phyloP scores from a whole-genome alignment of 2,797 vertebrate species.

The Myotis findleyi region DNA sequence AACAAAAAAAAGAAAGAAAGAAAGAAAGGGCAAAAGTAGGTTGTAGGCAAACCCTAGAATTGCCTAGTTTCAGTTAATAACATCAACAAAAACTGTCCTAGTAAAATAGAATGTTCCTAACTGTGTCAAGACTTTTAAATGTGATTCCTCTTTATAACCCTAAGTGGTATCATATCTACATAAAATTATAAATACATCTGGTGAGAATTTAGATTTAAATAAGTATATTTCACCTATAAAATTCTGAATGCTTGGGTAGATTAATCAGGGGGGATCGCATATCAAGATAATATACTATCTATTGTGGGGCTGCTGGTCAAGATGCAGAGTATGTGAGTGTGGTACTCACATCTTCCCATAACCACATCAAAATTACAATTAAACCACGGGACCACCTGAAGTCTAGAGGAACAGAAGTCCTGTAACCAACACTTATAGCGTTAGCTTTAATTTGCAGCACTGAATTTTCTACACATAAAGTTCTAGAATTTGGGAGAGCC shows the following conservation, averaged over 20 bases:
- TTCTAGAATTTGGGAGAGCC: not conserved
- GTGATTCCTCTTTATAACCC: not conserved
- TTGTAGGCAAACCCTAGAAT: not conserved
- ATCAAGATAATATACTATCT: not conserved
- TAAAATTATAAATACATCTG: slow-evolving; percentile 13
- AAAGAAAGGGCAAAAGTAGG: not conserved
- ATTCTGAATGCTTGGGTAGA: not conserved
- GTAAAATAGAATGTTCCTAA: not conserved
- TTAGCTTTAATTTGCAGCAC: not conserved
- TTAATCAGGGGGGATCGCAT: not conserved
- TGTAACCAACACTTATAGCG: not conserved
- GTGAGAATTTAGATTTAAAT: slow-evolving; percentile 31
- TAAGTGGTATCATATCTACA: not conserved
- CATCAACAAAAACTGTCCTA: not conserved
- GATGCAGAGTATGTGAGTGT: not conserved
- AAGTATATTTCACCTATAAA: slow-evolving; percentile 17
- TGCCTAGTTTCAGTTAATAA: slow-evolving; percentile 15
- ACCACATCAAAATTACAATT: not conserved
- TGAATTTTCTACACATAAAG: not conserved
- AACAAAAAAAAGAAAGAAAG: not conserved
- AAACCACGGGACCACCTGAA: not conserved
- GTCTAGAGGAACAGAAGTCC: not conserved
- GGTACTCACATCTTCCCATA: not conserved
- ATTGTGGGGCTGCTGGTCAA: not conserved
- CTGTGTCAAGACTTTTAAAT: slow-evolving; percentile 9